Evolutionary conservation across 1,140 invertebrate genomes (phyloP), one percentile per base, ranked within the genome.

Genomic region (Colletes gigas): DNA sequence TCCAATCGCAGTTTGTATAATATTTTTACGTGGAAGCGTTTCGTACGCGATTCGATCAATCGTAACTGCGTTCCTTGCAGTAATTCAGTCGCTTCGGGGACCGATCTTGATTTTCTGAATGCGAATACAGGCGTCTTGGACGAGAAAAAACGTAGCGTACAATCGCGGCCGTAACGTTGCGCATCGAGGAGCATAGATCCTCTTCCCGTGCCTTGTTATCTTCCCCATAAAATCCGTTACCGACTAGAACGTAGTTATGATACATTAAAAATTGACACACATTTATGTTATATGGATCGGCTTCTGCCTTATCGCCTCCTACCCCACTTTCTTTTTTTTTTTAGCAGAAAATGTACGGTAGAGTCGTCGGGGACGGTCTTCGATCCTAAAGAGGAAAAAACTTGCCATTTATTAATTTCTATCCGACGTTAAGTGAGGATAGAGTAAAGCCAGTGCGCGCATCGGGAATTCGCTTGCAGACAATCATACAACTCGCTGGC

Each of bases 181-280:
- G 60, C 78, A 68, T 74, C 69, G 63, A 79, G 52, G 17, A 67
- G 73, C 55, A 59, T 76, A 72, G 44, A 60, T 75, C 44, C 62
- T 66, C 47, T 41, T 74, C 39, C 77, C 66, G 60, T 84, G 81
- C 59, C 72, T 55, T 39, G 57, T 68, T 52, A 68, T 60, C 73
- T 65, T 30, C 14, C 65, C 76, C 65, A 69, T 85, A 80, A 81
- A 76, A 85, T 82, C 19, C 21, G 70, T 83, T 82, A 88, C 89
- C 79, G 88, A 89, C 88, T 91, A 92, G 85, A 89, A 90, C 90
- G 85, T 85, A 89, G 82, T 88, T 90, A 89, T 88, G 73, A 87
- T 91, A 92, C 89, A 92, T 92, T 92, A 91, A 91, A 92, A 92
- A 92, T 92, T 92, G 91, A 92, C 91, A 92, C 90, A 92, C 88